Percentiles rank a stretch among this genome's conserved stretches.
Conservation (phyloP, 2,797 vertebrate species). For the Ficedula albicollis region DNA sequence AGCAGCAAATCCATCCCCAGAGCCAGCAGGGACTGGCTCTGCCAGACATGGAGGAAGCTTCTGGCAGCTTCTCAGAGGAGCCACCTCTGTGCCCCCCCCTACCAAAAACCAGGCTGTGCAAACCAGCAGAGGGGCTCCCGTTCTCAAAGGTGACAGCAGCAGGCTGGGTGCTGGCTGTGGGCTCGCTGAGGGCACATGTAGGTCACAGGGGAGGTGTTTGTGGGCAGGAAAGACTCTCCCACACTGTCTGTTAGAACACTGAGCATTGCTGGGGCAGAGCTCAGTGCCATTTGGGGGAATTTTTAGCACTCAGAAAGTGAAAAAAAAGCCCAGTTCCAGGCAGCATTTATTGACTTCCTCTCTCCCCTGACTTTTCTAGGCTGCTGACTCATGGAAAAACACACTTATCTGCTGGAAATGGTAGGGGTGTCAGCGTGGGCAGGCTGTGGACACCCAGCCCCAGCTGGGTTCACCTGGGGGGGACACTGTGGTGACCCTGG, state of each 20-base stretch:
- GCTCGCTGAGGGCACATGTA: background rate
- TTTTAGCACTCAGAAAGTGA: background rate
- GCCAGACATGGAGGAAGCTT: fast-evolving
- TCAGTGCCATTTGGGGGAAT: fast-evolving
- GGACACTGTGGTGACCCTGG: background rate
- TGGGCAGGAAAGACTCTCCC: background rate
- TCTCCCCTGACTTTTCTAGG: background rate
- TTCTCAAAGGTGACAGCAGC: background rate
- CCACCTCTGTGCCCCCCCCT: background rate
- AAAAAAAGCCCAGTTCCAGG: background rate
- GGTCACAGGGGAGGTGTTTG: background rate
- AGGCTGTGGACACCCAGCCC: background rate
- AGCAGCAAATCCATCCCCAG: fast-evolving
- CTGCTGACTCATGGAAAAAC: background rate
- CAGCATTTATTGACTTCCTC: background rate
- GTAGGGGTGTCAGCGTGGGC: background rate
- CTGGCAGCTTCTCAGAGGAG: background rate
- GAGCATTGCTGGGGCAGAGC: background rate
- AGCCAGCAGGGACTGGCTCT: background rate
- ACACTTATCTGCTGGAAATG: background rate
- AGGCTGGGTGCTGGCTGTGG: background rate
- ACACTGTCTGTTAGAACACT: background rate
- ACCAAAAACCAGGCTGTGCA: background rate
- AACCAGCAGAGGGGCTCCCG: fast-evolving
- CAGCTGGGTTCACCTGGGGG: background rate